These are phyloP conservation scores for Plagiodera versicolora DNA, from an alignment of 2,888 invertebrate genomes.

Conservation along the genomic window DNA sequence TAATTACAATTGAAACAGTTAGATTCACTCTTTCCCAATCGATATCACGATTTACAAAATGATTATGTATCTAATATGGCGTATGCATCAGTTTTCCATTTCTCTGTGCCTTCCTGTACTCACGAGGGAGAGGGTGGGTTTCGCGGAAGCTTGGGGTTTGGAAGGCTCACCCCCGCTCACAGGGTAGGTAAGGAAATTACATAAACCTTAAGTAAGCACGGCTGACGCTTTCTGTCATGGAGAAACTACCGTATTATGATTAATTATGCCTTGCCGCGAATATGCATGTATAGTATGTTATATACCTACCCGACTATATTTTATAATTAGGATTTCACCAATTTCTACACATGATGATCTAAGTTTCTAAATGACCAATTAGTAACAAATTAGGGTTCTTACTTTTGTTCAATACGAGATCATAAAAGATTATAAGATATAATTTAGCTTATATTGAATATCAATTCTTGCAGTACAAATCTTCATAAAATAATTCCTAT, in stretches of 20 bases:
- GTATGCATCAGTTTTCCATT: conserved; percentile 1
- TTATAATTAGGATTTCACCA: conserved; percentile 28
- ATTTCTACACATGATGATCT: conserved; percentile 28
- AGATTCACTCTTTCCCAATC: too few relatives aligned
- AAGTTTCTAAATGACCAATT: conserved; percentile 6
- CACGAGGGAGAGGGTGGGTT: conserved; percentile 25
- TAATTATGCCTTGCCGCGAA: conserved; percentile 47
- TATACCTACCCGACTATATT: neutral
- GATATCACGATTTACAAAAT: neutral
- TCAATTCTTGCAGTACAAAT: too few relatives aligned
- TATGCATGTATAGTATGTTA: conserved; percentile 29
- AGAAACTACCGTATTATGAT: conserved; percentile 51
- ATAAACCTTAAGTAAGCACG: conserved; percentile 54
- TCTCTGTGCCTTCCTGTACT: neutral
- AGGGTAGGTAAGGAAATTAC: conserved; percentile 52
- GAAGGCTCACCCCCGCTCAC: conserved; percentile 20
- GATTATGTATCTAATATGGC: neutral
- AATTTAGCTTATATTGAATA: too few relatives aligned
- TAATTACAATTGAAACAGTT: too few relatives aligned
- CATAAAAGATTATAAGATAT: too few relatives aligned
- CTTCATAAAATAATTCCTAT: too few relatives aligned
- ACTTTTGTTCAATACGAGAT: conserved; percentile 12
- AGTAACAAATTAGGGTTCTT: too few relatives aligned
- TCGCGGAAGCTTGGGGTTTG: conserved; percentile 27
- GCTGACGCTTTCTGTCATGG: conserved; percentile 50